A percentile compares a stretch with the other conserved stretches of the same genome.
Evolutionary conservation across 2,888 invertebrate species (phyloP).

Genomic region (Chaetogeoica ovagalla): DNA sequence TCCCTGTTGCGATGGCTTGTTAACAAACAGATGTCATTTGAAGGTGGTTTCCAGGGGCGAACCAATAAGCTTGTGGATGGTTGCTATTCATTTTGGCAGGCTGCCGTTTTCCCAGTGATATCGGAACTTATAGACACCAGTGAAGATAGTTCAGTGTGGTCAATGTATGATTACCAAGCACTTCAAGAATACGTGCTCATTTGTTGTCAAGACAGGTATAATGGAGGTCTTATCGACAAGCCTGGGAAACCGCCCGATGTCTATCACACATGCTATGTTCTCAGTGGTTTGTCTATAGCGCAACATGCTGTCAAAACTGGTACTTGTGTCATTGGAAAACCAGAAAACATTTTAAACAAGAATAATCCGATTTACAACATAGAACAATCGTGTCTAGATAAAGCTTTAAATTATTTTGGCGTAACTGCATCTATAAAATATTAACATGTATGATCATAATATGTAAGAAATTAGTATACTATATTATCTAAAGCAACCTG

Average conservation of each 20-base stretch:
- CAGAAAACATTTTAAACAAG: conserved; percentile 48
- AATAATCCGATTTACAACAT: conserved; percentile 76
- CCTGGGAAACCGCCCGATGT: conserved; percentile 78
- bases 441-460: neutral
- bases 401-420: conserved; percentile 62
- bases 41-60: conserved; percentile 96
- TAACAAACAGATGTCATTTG: conserved; percentile 87
- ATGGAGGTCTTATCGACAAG: conserved; percentile 93
- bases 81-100: conserved; percentile 99
- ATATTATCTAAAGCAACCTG: conserved; percentile 11
- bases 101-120: conserved; percentile 85
- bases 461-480: neutral
- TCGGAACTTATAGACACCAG: conserved; percentile 68
- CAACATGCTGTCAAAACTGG: conserved; percentile 66
- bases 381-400: conserved; percentile 68
- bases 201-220: conserved; percentile 79
- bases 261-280: conserved; percentile 95
- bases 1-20: conserved; percentile 83
- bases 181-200: conserved; percentile 93
- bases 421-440: conserved; percentile 4
- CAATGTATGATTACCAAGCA: conserved; percentile 81
- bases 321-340: conserved; percentile 47
- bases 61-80: conserved; percentile 98
- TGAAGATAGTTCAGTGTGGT: conserved; percentile 13
- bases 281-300: conserved; percentile 92